Evolutionary conservation across 2,113 vertebrate species (phyloP).

Genomic region (Gopherus flavomarginatus): DNA sequence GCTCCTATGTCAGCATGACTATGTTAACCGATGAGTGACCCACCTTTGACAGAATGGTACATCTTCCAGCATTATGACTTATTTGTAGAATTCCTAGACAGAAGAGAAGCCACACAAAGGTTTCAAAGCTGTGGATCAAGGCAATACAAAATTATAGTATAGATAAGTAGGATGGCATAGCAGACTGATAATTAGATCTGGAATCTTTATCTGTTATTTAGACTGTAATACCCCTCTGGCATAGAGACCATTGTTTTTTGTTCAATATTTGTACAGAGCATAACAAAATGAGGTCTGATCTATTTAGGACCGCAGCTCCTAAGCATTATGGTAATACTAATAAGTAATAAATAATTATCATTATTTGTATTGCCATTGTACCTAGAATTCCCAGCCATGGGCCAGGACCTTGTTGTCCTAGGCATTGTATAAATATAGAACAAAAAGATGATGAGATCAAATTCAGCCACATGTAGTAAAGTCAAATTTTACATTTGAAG

Average conservation of each 20-base stretch:
- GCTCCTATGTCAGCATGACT: neutral
- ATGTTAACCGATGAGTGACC: neutral
- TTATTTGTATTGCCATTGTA: too few species aligned
- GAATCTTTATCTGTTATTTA: neutral
- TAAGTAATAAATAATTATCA: too few species aligned
- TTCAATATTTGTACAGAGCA: neutral
- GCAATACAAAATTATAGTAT: neutral
- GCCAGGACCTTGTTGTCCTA: too few species aligned
- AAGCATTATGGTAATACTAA: too few species aligned
- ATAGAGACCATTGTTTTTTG: neutral
- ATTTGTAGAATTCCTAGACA: neutral
- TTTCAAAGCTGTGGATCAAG: neutral
- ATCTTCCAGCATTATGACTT: neutral
- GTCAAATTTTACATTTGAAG: neutral
- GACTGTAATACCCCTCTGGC: neutral
- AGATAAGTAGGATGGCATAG: neutral
- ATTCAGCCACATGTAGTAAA: too few species aligned
- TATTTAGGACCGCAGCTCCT: neutral
- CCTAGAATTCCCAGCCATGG: too few species aligned
- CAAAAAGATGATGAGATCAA: too few species aligned
- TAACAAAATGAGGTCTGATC: neutral
- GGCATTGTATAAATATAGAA: too few species aligned
- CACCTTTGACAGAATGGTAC: neutral
- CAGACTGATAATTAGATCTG: neutral
- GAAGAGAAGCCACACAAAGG: neutral